Percentiles rank a stretch among this genome's conserved stretches.
Conservation (phyloP, 2,888 invertebrate species). For the Rhagophthalmus giganteus region DNA sequence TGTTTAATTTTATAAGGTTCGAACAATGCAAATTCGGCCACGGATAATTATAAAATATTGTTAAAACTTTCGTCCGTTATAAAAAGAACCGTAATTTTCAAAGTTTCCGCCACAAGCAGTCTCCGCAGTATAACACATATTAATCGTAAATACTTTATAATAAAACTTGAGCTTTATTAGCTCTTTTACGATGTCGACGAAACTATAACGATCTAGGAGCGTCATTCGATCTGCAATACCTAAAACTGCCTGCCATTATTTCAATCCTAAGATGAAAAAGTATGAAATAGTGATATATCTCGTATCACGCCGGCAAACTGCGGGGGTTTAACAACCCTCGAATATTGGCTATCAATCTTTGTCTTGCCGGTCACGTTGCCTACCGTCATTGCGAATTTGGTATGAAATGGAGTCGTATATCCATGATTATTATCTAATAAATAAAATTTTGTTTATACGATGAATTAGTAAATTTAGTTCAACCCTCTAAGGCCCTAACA, state of each 20-base stretch:
- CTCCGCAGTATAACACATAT: conserved; percentile 17
- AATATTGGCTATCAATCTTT: no score
- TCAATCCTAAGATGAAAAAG: conserved; percentile 19
- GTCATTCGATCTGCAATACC: conserved; percentile 17
- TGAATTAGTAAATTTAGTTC: no score
- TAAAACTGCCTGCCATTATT: conserved; percentile 17
- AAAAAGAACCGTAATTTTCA: conserved; percentile 11
- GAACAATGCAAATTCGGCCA: no score
- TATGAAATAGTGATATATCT: conserved; percentile 22
- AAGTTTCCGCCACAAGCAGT: conserved; percentile 8
- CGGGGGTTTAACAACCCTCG: no score
- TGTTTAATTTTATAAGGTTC: conserved; percentile 1
- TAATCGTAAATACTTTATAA: conserved; percentile 29
- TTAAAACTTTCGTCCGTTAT: neutral
- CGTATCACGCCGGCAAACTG: conserved; percentile 7
- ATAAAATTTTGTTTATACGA: no score
- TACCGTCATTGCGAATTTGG: no score
- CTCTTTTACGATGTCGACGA: conserved; percentile 27
- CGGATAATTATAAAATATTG: neutral
- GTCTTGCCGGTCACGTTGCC: no score
- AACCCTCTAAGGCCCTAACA: no score
- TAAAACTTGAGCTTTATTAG: conserved; percentile 29
- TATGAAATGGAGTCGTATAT: no score
- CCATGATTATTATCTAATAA: no score
- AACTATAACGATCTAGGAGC: conserved; percentile 24